phyloP scores from a whole-genome alignment of 2,113 vertebrate genomes.

The Etheostoma cragini region DNA sequence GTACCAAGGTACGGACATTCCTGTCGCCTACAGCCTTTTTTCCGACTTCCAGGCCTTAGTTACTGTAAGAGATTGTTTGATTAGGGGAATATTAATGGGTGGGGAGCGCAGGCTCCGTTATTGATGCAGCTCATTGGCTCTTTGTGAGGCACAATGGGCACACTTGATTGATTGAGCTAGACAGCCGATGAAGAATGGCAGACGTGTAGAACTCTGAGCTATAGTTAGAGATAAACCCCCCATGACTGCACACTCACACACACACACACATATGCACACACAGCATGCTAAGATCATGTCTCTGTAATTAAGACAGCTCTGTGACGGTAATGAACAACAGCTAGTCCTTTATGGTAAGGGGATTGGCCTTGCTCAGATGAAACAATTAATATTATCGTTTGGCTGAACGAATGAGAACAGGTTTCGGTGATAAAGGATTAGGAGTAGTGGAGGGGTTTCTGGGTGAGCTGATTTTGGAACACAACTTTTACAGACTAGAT shows the following conservation, averaged over 20 bases:
- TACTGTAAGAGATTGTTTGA: constrained; percentile 68
- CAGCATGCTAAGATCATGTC: constrained; percentile 40
- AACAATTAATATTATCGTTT: constrained; percentile 75
- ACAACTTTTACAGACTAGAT: constrained; percentile 27
- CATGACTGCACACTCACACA: constrained; percentile 13
- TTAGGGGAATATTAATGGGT: constrained; percentile 69
- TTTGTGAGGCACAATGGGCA: constrained; percentile 73
- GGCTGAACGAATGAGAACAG: constrained; percentile 52
- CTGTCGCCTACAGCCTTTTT: constrained; percentile 2
- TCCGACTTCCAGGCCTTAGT: constrained; percentile 29
- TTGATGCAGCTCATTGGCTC: constrained; percentile 77
- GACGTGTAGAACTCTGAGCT: constrained; percentile 62
- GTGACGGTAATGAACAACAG: constrained; percentile 71
- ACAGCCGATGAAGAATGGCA: constrained; percentile 61
- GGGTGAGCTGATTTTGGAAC: constrained; percentile 39
- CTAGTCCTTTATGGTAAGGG: constrained; percentile 47
- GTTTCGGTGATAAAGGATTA: constrained; percentile 43
- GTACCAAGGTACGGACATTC: constrained; percentile 26
- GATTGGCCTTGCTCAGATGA: constrained; percentile 61
- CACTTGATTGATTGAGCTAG: constrained; percentile 71
- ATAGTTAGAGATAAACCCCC: constrained; percentile 49
- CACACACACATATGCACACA: neutral
- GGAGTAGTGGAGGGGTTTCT: constrained; percentile 18
- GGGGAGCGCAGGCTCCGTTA: constrained; percentile 66
- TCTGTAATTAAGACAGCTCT: constrained; percentile 71